These are phyloP conservation scores for Acromyrmex heyeri DNA, from an alignment of 1,140 invertebrate genomes.

Conservation along the genomic window DNA sequence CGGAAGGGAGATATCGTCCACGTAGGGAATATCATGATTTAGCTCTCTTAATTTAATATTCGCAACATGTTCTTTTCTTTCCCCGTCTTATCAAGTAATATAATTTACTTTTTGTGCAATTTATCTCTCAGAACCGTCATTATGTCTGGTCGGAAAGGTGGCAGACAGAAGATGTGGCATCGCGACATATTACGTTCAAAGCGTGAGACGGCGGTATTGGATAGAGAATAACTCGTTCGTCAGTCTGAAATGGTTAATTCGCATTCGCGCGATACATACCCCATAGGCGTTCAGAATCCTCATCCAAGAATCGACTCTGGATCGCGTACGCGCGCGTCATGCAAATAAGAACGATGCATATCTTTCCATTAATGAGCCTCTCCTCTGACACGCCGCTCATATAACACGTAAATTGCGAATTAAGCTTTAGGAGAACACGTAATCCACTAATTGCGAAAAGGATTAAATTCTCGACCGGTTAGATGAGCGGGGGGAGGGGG, in stretches of 20 bases:
- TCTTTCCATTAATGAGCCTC: slow-evolving; percentile 47
- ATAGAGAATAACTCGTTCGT: slow-evolving; percentile 53
- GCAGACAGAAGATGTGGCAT: slow-evolving; percentile 21
- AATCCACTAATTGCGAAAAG: slow-evolving; percentile 41
- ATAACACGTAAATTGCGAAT: slow-evolving; percentile 53
- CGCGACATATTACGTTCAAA: slow-evolving; percentile 22
- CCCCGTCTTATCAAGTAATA: neutral
- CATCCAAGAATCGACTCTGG: slow-evolving; percentile 34
- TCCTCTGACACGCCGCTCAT: neutral
- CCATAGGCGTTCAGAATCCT: slow-evolving; percentile 42
- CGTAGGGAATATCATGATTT: neutral
- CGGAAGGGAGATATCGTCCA: neutral
- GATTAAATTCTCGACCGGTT: slow-evolving; percentile 22
- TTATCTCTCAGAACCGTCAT: slow-evolving; percentile 8
- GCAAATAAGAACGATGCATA: slow-evolving; percentile 58
- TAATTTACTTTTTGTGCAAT: neutral
- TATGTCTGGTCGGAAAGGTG: neutral
- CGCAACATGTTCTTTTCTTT: neutral
- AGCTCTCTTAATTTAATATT: slow-evolving; percentile 16
- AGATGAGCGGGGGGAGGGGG: neutral
- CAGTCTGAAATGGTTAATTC: slow-evolving; percentile 52
- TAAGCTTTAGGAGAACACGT: slow-evolving; percentile 35
- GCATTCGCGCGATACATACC: slow-evolving; percentile 30
- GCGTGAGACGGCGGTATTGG: slow-evolving; percentile 23
- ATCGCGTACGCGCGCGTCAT: slow-evolving; percentile 37